These are phyloP conservation scores for Coelopa pilipes DNA, from an alignment of 2,888 invertebrate species.

Conservation along the genomic window DNA sequence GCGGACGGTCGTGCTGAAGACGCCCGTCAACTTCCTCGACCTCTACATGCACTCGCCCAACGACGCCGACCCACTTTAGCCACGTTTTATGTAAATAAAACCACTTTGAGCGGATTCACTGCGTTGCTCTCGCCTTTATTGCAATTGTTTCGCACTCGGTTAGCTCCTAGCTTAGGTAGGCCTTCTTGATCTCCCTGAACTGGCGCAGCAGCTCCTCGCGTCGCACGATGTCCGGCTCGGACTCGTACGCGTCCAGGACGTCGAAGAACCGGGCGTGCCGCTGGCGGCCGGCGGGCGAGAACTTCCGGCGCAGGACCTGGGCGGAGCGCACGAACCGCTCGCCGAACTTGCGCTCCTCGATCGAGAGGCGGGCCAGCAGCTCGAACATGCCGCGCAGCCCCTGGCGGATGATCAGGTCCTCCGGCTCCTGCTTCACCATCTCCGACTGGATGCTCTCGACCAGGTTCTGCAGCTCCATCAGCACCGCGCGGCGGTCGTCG, in stretches of 20 bases:
- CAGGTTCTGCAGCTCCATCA: conserved; percentile 43
- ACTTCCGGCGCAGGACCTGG: conserved; percentile 27
- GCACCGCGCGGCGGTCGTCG: conserved; percentile 40
- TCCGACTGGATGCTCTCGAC: conserved; percentile 44
- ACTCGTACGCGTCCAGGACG: conserved; percentile 37
- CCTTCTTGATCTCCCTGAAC: conserved; percentile 37
- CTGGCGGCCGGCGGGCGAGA: conserved; percentile 33
- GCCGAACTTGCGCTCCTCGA: conserved; percentile 43
- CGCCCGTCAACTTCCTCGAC: no score
- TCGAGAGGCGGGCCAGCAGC: conserved; percentile 45
- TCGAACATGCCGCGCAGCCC: conserved; percentile 46
- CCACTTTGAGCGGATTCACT: background rate
- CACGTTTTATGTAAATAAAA: background rate
- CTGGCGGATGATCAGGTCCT: conserved; percentile 44
- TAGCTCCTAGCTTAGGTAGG: conserved; percentile 15
- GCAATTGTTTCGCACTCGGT: no score
- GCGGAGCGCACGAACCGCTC: conserved; percentile 43
- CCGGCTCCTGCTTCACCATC: conserved; percentile 45
- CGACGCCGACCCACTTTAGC: background rate
- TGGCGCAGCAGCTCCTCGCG: conserved; percentile 38
- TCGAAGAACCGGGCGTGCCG: conserved; percentile 40
- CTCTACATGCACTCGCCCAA: no score
- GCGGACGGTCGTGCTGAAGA: no score
- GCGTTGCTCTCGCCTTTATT: no score
- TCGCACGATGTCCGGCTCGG: conserved; percentile 40